A percentile compares a stretch with the other conserved stretches of the same genome.
Conservation (phyloP, 2,797 vertebrate species). For the Mionectes olivaceus region DNA sequence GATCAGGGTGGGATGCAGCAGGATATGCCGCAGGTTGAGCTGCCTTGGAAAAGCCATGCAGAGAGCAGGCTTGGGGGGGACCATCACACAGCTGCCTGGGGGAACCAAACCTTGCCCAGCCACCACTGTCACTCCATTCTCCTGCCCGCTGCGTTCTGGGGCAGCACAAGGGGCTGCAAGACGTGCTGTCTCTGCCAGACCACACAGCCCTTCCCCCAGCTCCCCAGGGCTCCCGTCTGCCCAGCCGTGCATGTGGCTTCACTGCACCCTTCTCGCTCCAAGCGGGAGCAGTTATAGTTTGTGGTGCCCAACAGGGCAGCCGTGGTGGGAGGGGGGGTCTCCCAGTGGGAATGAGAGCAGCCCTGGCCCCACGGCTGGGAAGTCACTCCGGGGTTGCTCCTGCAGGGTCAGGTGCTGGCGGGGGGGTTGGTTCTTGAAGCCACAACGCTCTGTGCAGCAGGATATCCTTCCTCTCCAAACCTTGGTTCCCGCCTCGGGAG, state of each 20-base stretch:
- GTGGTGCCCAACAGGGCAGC: not conserved
- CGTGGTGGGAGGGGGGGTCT: not conserved
- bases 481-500: not conserved
- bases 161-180: slow-evolving; percentile 4
- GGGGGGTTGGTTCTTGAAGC: not conserved
- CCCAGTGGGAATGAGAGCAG: not conserved
- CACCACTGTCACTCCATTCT: not conserved
- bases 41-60: not conserved
- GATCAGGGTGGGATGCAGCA: slow-evolving; percentile 9
- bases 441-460: not conserved
- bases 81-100: not conserved
- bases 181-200: not conserved
- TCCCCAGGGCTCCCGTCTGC: not conserved
- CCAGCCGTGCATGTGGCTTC: not conserved
- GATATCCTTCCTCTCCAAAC: not conserved
- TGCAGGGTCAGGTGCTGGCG: not conserved
- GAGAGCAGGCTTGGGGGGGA: not conserved
- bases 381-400: not conserved
- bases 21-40: slow-evolving; percentile 40
- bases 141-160: not conserved
- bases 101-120: slow-evolving; percentile 10
- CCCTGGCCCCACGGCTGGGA: not conserved
- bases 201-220: not conserved
- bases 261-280: not conserved
- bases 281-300: not conserved